phyloP scores from a whole-genome alignment of 1,140 invertebrate genomes.

The Cherax destructor region DNA sequence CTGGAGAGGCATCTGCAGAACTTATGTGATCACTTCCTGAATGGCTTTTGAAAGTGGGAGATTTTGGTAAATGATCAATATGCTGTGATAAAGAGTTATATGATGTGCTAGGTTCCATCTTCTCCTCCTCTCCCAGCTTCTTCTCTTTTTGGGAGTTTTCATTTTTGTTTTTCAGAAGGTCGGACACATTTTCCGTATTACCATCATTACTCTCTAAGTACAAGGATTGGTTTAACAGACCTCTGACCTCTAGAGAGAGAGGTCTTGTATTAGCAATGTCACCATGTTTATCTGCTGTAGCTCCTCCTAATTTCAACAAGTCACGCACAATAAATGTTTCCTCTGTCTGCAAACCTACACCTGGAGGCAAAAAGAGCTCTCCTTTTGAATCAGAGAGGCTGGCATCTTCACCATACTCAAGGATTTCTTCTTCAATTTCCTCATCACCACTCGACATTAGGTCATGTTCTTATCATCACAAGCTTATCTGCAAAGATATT shows the following conservation, averaged over 20 bases:
- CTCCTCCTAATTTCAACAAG: neutral
- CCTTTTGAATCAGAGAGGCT: neutral
- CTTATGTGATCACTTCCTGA: neutral
- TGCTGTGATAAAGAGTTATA: neutral
- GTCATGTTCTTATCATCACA: neutral
- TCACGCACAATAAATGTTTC: neutral
- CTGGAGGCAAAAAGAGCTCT: neutral
- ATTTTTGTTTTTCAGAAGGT: neutral
- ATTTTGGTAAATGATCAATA: neutral
- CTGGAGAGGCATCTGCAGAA: neutral
- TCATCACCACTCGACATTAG: slow-evolving; percentile 49
- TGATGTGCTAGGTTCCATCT: neutral
- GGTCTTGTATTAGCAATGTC: neutral
- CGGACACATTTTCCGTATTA: too few relatives aligned
- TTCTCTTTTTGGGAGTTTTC: neutral
- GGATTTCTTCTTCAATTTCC: slow-evolving; percentile 25
- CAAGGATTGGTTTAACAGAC: too few relatives aligned
- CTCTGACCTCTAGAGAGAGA: too few relatives aligned
- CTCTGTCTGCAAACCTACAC: neutral
- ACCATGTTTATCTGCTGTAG: neutral
- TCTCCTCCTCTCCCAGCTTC: neutral
- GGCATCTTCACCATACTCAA: neutral
- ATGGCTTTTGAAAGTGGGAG: neutral
- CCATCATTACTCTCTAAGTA: neutral
- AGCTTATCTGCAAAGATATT: neutral